Evolutionary conservation across 2,888 invertebrate genomes (phyloP).

Genomic region (Acanthacorydalis orientalis): DNA sequence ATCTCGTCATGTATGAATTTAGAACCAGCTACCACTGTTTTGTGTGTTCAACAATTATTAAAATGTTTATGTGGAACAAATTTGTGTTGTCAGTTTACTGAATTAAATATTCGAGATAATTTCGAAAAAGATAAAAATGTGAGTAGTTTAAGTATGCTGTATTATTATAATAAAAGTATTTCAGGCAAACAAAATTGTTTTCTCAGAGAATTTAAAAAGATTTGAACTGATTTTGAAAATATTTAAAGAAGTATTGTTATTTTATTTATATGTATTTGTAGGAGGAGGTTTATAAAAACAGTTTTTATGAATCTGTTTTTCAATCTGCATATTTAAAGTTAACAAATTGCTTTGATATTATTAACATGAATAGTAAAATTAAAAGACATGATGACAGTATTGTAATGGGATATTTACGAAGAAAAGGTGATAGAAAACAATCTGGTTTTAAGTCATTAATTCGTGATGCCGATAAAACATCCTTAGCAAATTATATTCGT

Average conservation of each 20-base stretch:
- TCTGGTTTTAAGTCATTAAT: conserved; percentile 27
- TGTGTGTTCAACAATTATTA: conserved; percentile 59
- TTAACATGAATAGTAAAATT: conserved; percentile 19
- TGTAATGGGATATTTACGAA: conserved; percentile 29
- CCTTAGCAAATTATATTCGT: conserved; percentile 66
- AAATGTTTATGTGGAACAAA: conserved; percentile 66
- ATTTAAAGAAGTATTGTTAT: background rate
- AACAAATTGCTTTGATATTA: conserved; percentile 16
- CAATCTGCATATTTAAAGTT: conserved; percentile 23
- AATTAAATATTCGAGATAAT: too few relatives aligned
- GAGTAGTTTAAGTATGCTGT: too few relatives aligned
- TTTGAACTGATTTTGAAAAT: too few relatives aligned
- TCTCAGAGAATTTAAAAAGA: background rate
- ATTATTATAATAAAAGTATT: too few relatives aligned
- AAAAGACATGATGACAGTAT: conserved; percentile 22
- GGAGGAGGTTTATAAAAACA: conserved; percentile 8
- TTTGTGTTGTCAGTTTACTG: conserved; percentile 27
- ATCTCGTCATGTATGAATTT: conserved; percentile 51
- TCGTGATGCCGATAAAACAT: conserved; percentile 33
- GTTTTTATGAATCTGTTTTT: conserved; percentile 25
- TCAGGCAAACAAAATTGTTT: background rate
- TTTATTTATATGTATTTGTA: background rate
- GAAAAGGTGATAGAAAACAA: conserved; percentile 17
- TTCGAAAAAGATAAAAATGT: too few relatives aligned
- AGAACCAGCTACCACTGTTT: conserved; percentile 50